Conservation (phyloP, 2,113 vertebrate genomes). For the Orthonyx spaldingii region DNA sequence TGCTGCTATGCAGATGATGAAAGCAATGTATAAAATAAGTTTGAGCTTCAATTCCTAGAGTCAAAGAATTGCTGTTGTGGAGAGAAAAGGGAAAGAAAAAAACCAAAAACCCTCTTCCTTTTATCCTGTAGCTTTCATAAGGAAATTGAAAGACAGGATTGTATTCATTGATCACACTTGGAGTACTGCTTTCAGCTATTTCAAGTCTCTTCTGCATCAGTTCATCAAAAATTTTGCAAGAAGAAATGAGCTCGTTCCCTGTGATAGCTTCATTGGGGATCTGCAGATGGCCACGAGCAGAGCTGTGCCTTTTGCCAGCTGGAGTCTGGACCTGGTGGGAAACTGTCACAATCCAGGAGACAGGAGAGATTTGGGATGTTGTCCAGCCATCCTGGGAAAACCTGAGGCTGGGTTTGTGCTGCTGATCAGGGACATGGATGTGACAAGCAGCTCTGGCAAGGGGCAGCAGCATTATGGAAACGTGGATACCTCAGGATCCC, state of each 20-base stretch:
- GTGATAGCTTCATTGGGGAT: neutral
- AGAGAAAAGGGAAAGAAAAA: neutral
- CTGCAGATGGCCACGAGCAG: neutral
- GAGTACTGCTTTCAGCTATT: neutral
- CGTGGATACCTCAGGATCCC: neutral
- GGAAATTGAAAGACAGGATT: neutral
- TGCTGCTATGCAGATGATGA: neutral
- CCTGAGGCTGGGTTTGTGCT: neutral
- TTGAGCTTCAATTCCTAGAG: conserved; percentile 1
- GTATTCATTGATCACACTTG: neutral
- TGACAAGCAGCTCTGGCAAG: neutral
- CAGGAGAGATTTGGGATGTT: neutral
- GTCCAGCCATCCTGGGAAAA: neutral
- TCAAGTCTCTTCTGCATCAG: neutral
- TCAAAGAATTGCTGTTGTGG: neutral
- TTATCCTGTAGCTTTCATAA: neutral
- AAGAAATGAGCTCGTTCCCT: neutral
- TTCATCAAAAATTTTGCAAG: neutral
- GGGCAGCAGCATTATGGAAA: fast-evolving
- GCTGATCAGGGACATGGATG: fast-evolving
- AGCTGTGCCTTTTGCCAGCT: neutral
- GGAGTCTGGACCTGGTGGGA: neutral
- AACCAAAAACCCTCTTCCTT: neutral
- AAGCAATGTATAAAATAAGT: conserved; percentile 1
- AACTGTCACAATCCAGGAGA: fast-evolving